Conservation (phyloP, 1,140 invertebrate genomes). For the Drosophila arawakana region DNA sequence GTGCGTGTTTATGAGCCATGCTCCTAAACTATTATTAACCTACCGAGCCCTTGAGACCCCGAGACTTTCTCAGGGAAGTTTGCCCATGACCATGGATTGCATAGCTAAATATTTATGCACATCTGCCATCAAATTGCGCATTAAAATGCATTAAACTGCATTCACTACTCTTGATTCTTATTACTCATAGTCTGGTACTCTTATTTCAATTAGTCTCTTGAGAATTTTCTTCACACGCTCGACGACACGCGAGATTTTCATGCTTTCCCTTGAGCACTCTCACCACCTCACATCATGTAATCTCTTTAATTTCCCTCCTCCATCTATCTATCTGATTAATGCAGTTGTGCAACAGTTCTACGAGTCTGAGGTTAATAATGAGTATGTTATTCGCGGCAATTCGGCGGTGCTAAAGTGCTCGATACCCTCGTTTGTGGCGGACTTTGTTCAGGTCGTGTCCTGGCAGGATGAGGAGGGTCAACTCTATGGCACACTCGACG, state of each 20-base stretch:
- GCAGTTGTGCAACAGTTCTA: slow-evolving; percentile 91
- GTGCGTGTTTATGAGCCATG: slow-evolving; percentile 65
- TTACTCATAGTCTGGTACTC: slow-evolving; percentile 26
- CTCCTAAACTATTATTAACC: slow-evolving; percentile 70
- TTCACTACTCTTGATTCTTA: slow-evolving; percentile 9
- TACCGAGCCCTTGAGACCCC: slow-evolving; percentile 13
- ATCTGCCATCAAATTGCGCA: slow-evolving; percentile 57
- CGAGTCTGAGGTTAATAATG: slow-evolving; percentile 91
- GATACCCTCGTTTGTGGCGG: slow-evolving; percentile 89
- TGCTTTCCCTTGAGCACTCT: slow-evolving; percentile 9
- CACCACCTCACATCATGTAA: slow-evolving; percentile 31
- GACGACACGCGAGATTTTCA: slow-evolving; percentile 58
- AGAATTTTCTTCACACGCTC: slow-evolving; percentile 66
- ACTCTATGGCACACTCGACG: slow-evolving; percentile 78
- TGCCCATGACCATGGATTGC: slow-evolving; percentile 15
- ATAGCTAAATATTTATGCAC: slow-evolving; percentile 44
- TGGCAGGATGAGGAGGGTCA: slow-evolving; percentile 88
- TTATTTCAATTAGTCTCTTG: slow-evolving; percentile 65
- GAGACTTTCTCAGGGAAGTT: slow-evolving; percentile 64
- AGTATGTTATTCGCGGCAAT: slow-evolving; percentile 89
- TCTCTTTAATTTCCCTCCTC: slow-evolving; percentile 14
- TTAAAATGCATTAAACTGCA: slow-evolving; percentile 60
- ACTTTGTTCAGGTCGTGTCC: slow-evolving; percentile 88
- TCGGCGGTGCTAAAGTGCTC: slow-evolving; percentile 89
- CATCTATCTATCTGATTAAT: slow-evolving; percentile 3